These are phyloP conservation scores for Tachypleus tridentatus DNA, from an alignment of 1,140 invertebrate species.

Conservation along the genomic window DNA sequence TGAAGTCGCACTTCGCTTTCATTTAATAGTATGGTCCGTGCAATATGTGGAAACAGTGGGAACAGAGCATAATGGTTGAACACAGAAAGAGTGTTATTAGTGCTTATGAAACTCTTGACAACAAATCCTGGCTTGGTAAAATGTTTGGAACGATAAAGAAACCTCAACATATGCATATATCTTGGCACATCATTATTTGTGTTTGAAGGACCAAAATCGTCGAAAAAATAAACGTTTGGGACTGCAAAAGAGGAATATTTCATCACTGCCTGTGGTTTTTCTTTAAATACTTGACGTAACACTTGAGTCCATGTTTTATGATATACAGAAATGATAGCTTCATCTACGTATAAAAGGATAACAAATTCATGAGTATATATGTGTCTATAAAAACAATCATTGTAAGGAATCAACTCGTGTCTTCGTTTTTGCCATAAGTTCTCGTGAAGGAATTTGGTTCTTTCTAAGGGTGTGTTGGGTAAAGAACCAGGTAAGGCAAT, in stretches of 20 bases:
- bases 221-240: slow-evolving; percentile 52
- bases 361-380: slow-evolving; percentile 47
- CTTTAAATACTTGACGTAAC: slow-evolving; percentile 29
- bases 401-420: slow-evolving; percentile 57
- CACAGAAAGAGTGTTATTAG: slow-evolving; percentile 48
- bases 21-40: slow-evolving; percentile 38
- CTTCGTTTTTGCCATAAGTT: slow-evolving; percentile 53
- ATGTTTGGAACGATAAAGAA: slow-evolving; percentile 37
- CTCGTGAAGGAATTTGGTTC: slow-evolving; percentile 33
- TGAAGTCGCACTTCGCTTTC: slow-evolving; percentile 41
- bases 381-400: slow-evolving; percentile 54
- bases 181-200: slow-evolving; percentile 15
- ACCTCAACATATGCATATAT: slow-evolving; percentile 27
- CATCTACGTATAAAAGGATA: slow-evolving; percentile 55
- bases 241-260: slow-evolving; percentile 48
- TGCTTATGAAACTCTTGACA: slow-evolving; percentile 56
- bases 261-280: slow-evolving; percentile 31
- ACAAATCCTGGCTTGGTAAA: slow-evolving; percentile 49
- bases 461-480: slow-evolving; percentile 32
- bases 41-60: slow-evolving; percentile 42
- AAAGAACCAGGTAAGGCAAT: slow-evolving; percentile 41
- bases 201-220: slow-evolving; percentile 24
- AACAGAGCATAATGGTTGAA: slow-evolving; percentile 60
- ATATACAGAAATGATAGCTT: slow-evolving; percentile 50
- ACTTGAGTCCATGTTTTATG: slow-evolving; percentile 44